Base-by-base conservation (phyloP, 1,140 invertebrate species). In the Leptinotarsa defecta region DNA sequence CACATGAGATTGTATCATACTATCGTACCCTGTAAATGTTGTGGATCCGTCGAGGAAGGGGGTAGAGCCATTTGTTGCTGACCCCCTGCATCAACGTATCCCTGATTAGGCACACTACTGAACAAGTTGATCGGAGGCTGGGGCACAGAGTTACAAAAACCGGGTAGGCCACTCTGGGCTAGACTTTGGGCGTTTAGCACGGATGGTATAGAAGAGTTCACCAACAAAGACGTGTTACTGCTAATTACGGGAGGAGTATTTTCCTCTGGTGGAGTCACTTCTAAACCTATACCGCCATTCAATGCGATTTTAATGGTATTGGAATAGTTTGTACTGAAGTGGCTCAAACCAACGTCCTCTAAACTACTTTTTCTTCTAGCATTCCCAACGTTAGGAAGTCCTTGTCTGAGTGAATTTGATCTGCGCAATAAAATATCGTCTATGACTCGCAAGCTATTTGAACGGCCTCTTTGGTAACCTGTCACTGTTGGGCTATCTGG, bases 1-100 rank as follows among this genome's bases (percentile, higher is more conserved):
- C 93, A 94, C 93, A 94, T 94, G 63, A 94, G 92, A 89, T 94
- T 91, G 89, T 94, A 94, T 95, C 93, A 95, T 94, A 95, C 94
- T 84, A 95, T 95, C 83, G 94, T 95, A 77, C 94, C 94, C 86
- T 95, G 93, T 74, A 95, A 86, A 81, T 94, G 92, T 81, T 94
- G 92, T 2, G 92, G 91, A 81, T 93, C 92, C 27, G 90, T 88
- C 4, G 69, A n/a, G 11, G 34, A 43, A 43, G 34, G 34, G 34
- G 81, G 79, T 19, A 82, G 62, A 5, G 80, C 76, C 22, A 74
- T 74, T 76, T 83, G 82, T 22, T 81, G 79, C 1, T 77, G 48
- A 19, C 77, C 49, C 24, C 63, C 70, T 19, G 78, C 19, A n/a
- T 80, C 81, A 19, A 73, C 75, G 49, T 79, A 76, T 15, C 75